Evolutionary conservation across 2,113 vertebrate genomes (phyloP), one percentile per base, ranked within the genome.

Genomic region (Aptenodytes forsteri): DNA sequence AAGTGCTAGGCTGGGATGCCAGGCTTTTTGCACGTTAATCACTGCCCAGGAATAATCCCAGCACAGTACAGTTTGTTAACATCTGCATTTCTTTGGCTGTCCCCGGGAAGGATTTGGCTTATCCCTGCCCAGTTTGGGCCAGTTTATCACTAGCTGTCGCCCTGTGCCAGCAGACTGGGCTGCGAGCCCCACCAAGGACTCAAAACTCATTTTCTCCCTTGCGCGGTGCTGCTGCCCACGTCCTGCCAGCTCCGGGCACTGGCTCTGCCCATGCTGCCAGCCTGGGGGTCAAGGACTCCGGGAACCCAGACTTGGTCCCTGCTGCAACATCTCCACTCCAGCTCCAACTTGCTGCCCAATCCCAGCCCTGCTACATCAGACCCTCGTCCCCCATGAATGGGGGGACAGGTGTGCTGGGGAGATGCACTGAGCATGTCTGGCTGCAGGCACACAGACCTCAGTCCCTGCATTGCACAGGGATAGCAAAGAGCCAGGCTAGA

Each of bases 151-250:
- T 66, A 96, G 75, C 61, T 42, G 18, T 16, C 44, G 42, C 52
- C 54, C 82, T 47, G 46, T 70, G 93, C 86, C 83, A 97, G 62
- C 62, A 64, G 34, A 44, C 52, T 86, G 89, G 89, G 91, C 75
- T 88, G 47, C 21, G 36, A 94, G 58, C 52, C 89, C 78, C 75
- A 86, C 40, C 62, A 50, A 94, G 76, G 49, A 86, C 44, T 90
- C 89, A 83, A 54, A 94, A 58, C 7, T 76, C 44, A n/a, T 83
- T 79, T 90, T 80, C 47, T 77, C 71, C 62, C 62, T 52, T 34
- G 62, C 34, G 17, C 18, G 42, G 29, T 9, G n/a, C 56, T 40
- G 65, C 83, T 78, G 76, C 46, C 40, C 46, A 9, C 1, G 5
- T 86, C 58, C 34, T 49, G 19, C 55, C 11, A 3, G 89, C 72